Percentiles rank a stretch among this genome's conserved stretches.
Conservation (phyloP, 1,140 invertebrate genomes). For the Daktulosphaira vitifoliae region DNA sequence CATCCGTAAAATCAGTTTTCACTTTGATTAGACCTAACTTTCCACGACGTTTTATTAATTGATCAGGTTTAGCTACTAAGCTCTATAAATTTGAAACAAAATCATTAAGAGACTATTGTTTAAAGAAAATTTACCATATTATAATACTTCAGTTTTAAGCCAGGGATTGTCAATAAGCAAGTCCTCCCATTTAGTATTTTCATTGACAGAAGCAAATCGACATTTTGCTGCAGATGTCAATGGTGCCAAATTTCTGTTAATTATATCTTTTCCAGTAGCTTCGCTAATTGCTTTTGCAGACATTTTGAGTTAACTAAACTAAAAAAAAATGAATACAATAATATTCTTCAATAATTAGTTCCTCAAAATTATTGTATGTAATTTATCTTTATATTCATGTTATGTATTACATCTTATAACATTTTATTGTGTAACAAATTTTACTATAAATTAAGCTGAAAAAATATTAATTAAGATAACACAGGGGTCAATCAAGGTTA, state of each 20-base stretch:
- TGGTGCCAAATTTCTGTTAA: slow-evolving; percentile 71
- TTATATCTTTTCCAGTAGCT: slow-evolving; percentile 87
- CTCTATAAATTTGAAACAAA: slow-evolving; percentile 50
- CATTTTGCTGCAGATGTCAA: slow-evolving; percentile 64
- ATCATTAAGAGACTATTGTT: background rate
- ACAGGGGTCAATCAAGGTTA: slow-evolving; percentile 18
- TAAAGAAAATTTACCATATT: background rate
- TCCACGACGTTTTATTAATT: slow-evolving; percentile 94
- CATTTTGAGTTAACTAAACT: slow-evolving; percentile 52
- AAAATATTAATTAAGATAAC: slow-evolving; percentile 13
- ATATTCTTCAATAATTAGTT: too few relatives aligned
- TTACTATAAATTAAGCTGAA: background rate
- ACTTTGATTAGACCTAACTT: slow-evolving; percentile 96
- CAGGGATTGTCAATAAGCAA: slow-evolving; percentile 72
- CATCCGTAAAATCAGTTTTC: slow-evolving; percentile 68
- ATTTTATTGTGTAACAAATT: slow-evolving; percentile 13
- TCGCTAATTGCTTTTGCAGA: slow-evolving; percentile 97
- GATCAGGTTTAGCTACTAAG: slow-evolving; percentile 96
- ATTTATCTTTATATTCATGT: too few relatives aligned
- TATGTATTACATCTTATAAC: too few relatives aligned
- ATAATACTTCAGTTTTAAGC: slow-evolving; percentile 64
- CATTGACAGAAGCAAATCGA: slow-evolving; percentile 70
- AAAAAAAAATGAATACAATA: slow-evolving; percentile 12
- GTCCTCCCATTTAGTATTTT: slow-evolving; percentile 69
- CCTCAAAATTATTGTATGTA: too few relatives aligned